Evolutionary conservation across 2,888 invertebrate genomes (phyloP), one percentile per base, ranked within the genome.

Genomic region (Parnassius glacialis): DNA sequence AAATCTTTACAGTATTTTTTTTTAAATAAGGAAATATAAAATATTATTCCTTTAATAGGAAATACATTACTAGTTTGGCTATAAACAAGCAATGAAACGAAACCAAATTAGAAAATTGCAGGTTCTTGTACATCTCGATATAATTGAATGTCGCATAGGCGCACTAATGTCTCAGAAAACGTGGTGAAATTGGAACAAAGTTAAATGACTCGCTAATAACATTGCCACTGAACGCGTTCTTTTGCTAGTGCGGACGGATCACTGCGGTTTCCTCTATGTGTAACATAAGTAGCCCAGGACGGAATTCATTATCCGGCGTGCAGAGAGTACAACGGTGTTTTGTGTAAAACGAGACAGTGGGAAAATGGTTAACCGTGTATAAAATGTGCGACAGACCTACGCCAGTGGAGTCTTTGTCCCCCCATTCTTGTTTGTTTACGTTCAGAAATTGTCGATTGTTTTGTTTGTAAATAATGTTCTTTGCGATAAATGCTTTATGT

Each of bases 281-380:
- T 81, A 83, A 84, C 76, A 71, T 83, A 87, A 88, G 88, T 88
- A 84, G 82, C 78, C 68, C 87, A 86, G 84, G 84, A 84, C 83
- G 77, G 85, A 85, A 88, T 88, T 86, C 87, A 89, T 89, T 89
- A 86, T 83, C 80, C 70, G 73, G 74, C 68, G 75, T 69, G 72
- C 68, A 74, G 72, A 76, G 75, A 79, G 79, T 78, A 78, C 80
- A 89, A 89, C 88, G 87, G 89, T 88, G 85, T 85, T 87, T 89
- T 77, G 85, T 84, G 88, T 88, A 86, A 83, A 84, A 83, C 85
- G 79, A 80, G 78, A 70, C 75, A 68, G 83, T 83, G 82, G 79
- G 83, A 84, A 87, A 84, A 87, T 85, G 82, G 80, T 83, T 83
- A 85, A 81, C 78, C 75, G 79, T 78, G 69, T 68, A 73, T 76